Evolutionary conservation across 2,888 invertebrate species (phyloP), one percentile per base, ranked within the genome.

Genomic region (Eilema sororculum): DNA sequence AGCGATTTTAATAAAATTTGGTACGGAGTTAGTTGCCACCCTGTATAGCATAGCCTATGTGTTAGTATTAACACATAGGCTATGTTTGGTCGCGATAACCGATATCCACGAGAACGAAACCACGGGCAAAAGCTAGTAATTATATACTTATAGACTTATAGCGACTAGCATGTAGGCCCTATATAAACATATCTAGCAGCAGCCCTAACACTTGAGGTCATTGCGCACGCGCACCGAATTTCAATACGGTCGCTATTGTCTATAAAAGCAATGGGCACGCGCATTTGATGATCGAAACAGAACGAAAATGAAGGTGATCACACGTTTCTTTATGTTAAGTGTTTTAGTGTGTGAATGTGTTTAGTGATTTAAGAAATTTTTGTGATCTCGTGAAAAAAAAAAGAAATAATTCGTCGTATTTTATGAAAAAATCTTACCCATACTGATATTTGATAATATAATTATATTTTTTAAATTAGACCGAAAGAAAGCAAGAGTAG

Each of bases 301-400:
- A 76, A 85, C 90, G 91, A 94, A 91, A 93, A 95, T 95, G 95
- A 95, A 95, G 95, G 95, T 95, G 94, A 93, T 91, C 80, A 89
- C 91, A 91, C 92, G 93, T 90, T 89, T 84, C 72, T 72, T 81
- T 77, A 76, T 72, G 10, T 62, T 78, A 68, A 74, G 74, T 84
- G 83, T 82, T 78, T 79, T 75, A 80, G 65, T 78, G 78, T 81
- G 77, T 81, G 70, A 75, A 70, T 74, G 68, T 65, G 62, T 71
- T 71, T 16, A 37, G 56, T 56, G 30, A 24, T 5, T 28, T 61
- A 61, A 56, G 41, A 59, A 28, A 24, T 62, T 37, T 37, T 64
- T 6, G 41, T 62, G 62, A 3, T 37, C 10, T 20, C 25, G 62
- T 62, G 66, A 24, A 24, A 66, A 20, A 30, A 61, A 30, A 1